Percentiles rank a stretch among this genome's conserved stretches.
These are phyloP conservation scores for Salvelinus sp. DNA, from an alignment of 2,113 vertebrate genomes.

Conservation along the genomic window DNA sequence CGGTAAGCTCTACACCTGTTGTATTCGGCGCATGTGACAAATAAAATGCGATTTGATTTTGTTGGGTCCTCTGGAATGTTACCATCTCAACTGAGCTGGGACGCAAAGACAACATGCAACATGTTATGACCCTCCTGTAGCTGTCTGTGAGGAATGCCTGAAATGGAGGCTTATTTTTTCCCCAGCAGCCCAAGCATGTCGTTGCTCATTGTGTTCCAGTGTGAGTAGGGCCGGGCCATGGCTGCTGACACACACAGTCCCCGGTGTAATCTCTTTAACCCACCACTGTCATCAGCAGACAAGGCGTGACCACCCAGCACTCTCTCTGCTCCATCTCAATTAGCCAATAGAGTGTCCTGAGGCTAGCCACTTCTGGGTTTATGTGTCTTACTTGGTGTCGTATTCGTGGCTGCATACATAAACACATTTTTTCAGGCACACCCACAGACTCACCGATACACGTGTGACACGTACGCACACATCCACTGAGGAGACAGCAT, in stretches of 20 bases:
- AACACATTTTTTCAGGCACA: slow-evolving; percentile 6
- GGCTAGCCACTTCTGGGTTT: slow-evolving; percentile 35
- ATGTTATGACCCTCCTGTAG: slow-evolving; percentile 48
- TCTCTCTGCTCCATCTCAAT: slow-evolving; percentile 80
- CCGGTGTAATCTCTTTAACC: slow-evolving; percentile 94
- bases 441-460: slow-evolving; percentile 5
- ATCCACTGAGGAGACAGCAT: too few relatives aligned
- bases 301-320: slow-evolving; percentile 83
- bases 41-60: background rate
- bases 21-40: too few relatives aligned
- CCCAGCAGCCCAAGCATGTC: slow-evolving; percentile 79
- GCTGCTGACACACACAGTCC: slow-evolving; percentile 81
- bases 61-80: slow-evolving; percentile 31
- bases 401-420: background rate
- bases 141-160: slow-evolving; percentile 60
- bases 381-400: background rate
- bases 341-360: slow-evolving; percentile 60
- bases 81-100: slow-evolving; percentile 33
- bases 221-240: slow-evolving; percentile 79
- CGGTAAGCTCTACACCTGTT: too few relatives aligned
- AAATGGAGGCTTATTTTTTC: slow-evolving; percentile 73
- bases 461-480: background rate
- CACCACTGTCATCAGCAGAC: slow-evolving; percentile 78
- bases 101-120: slow-evolving; percentile 52
- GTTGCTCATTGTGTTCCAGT: slow-evolving; percentile 84